Base-by-base conservation (phyloP, 2,113 vertebrate species). In the Phrynosoma platyrhinos region DNA sequence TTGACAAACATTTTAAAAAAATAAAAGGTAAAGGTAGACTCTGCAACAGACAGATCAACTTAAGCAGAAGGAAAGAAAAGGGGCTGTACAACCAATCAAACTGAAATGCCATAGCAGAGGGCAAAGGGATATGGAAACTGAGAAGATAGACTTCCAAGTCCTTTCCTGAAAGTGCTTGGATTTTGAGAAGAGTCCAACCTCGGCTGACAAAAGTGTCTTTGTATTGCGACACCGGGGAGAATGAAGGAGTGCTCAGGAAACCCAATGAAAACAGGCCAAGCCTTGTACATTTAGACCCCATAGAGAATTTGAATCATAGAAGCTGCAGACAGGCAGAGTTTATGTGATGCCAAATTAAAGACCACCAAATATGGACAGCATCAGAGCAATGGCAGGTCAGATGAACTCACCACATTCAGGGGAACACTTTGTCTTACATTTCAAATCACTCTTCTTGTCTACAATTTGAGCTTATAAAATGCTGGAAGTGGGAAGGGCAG, bases 131-230 rank as follows among this genome's bases (percentile, higher is more conserved):
- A 89, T 95, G 94, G 96, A 97, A 97, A 96, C 90, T 92, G 96
- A 96, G 96, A 96, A 97, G 96, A 96, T 86, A 96, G 95, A 95
- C 95, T 96, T 96, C 94, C 94, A 96, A 95, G 95, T 93, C 95
- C 95, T 96, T 97, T 96, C 95, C 96, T 97, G 95, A 97, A 96
- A 95, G 93, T 95, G 95, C 96, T 94, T 95, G 95, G 95, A 96
- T 95, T 96, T 94, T 95, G 93, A 96, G 95, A 91, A 94, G 93
- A 96, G 95, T 95, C 95, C 96, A 96, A 75, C 91, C 91, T 89
- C 4, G 91, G 85, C 94, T 96, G 96, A 97, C 96, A 97, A 97
- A 97, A 95, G 95, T 93, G 92, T 94, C 95, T 97, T 97, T 97
- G 96, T 97, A 94, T 69, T 0, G 91, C 85, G 90, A 91, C 93